Base-by-base conservation (phyloP, 1,140 invertebrate genomes). In the Centruroides sculpturatus region DNA sequence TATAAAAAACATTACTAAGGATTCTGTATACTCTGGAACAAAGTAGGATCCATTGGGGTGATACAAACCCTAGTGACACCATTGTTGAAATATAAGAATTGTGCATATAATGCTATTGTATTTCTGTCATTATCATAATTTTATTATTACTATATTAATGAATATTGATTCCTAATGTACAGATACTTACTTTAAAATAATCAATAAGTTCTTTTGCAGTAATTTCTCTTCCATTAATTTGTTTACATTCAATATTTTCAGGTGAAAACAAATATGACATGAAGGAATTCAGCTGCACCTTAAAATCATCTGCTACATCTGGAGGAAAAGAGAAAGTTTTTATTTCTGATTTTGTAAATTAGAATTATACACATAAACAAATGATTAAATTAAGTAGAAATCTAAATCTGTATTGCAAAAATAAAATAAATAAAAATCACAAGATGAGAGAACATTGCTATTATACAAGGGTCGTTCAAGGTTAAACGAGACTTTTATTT, bases 271-370 rank as follows among this genome's bases (percentile, higher is more conserved):
- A 71, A 76, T 87, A 83, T 3, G 93, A 92, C 41, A 98, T 85
- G 57, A 99, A 77, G 53, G 83, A 76, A 66, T 83, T 81, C 1
- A 99, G 77, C 65, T 92, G 85, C 52, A 83, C 78, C 70, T 94
- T 92, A 71, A 99, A 99, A 59, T 96, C 91, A 3, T 74, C 57
- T 73, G 98, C 92, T 71, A 99, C 98, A 72, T 98, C 95, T 82
- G 78, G 67, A 78, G 48, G 10, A 61, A n/a, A 53, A 6, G 23
- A 47, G 23, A 23, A 2, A 23, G 23, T 23, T 23, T 23, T 23
- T 23, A 23, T 23, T 23, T 23, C 23, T 23, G 23, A 23, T 23
- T 23, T 23, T 23, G 23, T 2, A 23, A 23, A 23, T 23, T 23
- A 2, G 23, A 23, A 23, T 23, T 23, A 23, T 23, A 23, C 23